Evolutionary conservation across 2,113 vertebrate genomes (phyloP), one percentile per base, ranked within the genome.

Genomic region (Antigone vipio): DNA sequence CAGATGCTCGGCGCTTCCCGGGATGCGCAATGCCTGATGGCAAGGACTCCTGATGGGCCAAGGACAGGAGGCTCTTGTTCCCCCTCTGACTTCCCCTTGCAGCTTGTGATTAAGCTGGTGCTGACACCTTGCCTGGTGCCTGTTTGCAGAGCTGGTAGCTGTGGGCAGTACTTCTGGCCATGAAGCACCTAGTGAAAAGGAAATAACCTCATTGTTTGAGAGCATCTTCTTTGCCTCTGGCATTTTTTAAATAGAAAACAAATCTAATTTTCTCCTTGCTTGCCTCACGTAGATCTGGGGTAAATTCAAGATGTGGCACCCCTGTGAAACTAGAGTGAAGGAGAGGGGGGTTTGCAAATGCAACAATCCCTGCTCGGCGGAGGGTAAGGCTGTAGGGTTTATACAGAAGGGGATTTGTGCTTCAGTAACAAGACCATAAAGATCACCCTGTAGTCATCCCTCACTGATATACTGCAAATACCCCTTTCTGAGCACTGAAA

Each of bases 11-110:
- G 93, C 45, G 3, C 42, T 92, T 94, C 89, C 74, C 1, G 2
- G 20, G 81, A 79, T 79, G 84, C 18, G 0, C 74, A 18, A 5
- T 76, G 84, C 94, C 96, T 88, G 58, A 87, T 73, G 94, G 95
- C 80, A 63, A 87, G 78, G 96, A 74, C 71, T 89, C 86, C 91
- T 95, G 87, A 34, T 40, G 91, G 95, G 92, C 69, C 84, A 91
- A 95, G 93, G 89, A 89, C 84, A 77, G 66, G 75, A 97, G 89
- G 86, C 77, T 92, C 26, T 49, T 58, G 42, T 63, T 76, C 71
- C n/a, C 50, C 45, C 74, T 78, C 89, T 58, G 62, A 73, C 67
- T 95, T 88, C 53, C 34, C 63, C 52, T 66, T 77, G 42, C 84
- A 95, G 67, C n/a, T 87, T 64, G 42, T 91, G 73, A 85, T 91